These are phyloP conservation scores for Enteromius viviparus DNA, from an alignment of 2,797 vertebrate genomes.

Conservation along the genomic window DNA sequence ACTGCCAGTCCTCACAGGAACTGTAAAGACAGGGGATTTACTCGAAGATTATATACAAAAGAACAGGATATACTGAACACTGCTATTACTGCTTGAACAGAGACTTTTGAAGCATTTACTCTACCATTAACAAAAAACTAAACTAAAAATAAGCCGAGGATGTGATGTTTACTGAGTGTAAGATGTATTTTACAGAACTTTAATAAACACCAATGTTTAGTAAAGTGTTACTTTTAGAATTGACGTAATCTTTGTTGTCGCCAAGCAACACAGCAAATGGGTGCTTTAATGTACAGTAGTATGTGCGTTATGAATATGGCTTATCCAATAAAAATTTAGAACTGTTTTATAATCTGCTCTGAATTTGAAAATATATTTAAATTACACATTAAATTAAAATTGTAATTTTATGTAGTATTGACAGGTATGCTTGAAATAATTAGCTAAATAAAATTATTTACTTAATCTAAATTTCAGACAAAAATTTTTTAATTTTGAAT, in stretches of 20 bases:
- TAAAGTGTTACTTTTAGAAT: neutral
- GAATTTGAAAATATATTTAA: neutral
- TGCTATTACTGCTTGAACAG: neutral
- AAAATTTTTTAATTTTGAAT: neutral
- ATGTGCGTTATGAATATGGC: neutral
- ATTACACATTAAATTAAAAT: neutral
- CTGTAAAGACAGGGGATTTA: slow-evolving; percentile 17
- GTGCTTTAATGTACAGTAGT: neutral
- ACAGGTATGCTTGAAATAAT: neutral
- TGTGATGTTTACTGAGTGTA: neutral
- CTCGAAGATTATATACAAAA: slow-evolving; percentile 9
- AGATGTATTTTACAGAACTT: neutral
- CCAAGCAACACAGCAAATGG: neutral
- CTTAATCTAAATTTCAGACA: neutral
- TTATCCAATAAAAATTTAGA: neutral
- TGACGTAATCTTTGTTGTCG: neutral
- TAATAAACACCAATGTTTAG: neutral
- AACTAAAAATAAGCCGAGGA: neutral
- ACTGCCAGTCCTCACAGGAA: slow-evolving; percentile 12
- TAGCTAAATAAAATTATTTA: neutral
- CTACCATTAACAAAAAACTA: neutral
- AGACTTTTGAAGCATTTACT: slow-evolving; percentile 7
- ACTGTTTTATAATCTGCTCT: neutral
- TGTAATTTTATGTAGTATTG: neutral
- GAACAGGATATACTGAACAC: slow-evolving; percentile 8